phyloP scores from a whole-genome alignment of 37 sponge, comb jelly and placozoan species.

The Lycopodina hypogea region DNA sequence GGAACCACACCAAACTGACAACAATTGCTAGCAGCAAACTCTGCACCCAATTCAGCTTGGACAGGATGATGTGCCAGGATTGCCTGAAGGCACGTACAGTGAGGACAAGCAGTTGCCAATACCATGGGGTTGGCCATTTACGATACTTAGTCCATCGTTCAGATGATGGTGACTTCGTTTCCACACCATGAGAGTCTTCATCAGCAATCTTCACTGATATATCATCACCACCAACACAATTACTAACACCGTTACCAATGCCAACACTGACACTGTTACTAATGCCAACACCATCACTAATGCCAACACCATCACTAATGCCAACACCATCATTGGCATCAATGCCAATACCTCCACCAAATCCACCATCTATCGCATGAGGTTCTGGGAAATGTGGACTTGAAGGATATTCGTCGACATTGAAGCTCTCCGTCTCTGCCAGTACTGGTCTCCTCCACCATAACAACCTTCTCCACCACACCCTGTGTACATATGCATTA shows the following conservation, averaged over 20 bases:
- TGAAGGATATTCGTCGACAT: constrained; percentile 6
- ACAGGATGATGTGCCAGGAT: constrained; percentile 28
- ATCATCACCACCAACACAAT: not conserved
- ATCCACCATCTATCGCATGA: not conserved
- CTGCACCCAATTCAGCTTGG: constrained; percentile 26
- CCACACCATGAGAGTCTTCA: not conserved
- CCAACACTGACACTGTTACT: not conserved
- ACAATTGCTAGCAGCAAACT: constrained; percentile 26
- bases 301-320: not conserved
- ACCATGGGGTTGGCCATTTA: constrained; percentile 63
- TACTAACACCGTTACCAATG: not conserved
- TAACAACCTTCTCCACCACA: not conserved
- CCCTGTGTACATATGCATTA: not conserved
- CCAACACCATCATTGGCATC: not conserved
- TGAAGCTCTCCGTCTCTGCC: not conserved
- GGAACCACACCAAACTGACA: constrained; percentile 67
- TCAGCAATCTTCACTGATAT: not conserved
- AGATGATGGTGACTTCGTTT: not conserved
- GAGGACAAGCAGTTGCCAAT: constrained; percentile 67
- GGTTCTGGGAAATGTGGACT: constrained; percentile 11
- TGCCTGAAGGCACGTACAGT: constrained; percentile 52
- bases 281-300: too few relatives aligned
- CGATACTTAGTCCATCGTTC: not conserved
- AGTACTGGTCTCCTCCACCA: not conserved
- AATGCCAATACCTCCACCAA: not conserved